A percentile compares a stretch with the other conserved stretches of the same genome.
These are phyloP conservation scores for Ennomos erosarius DNA, from an alignment of 2,888 invertebrate species.

Conservation along the genomic window DNA sequence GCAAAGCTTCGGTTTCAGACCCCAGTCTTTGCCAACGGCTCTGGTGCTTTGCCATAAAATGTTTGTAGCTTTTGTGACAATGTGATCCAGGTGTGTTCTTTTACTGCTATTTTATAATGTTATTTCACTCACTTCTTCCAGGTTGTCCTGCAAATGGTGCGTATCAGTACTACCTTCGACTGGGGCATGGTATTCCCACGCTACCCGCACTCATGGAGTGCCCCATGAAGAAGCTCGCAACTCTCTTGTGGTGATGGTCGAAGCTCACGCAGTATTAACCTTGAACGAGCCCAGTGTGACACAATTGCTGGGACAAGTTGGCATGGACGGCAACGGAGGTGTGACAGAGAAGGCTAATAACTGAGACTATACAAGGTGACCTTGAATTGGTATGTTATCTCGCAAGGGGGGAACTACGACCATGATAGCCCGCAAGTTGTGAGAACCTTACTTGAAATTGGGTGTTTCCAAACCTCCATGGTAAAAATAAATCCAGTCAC, in stretches of 20 bases:
- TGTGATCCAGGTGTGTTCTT: too few relatives aligned
- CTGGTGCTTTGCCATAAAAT: too few relatives aligned
- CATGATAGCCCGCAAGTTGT: too few relatives aligned
- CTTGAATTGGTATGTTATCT: too few relatives aligned
- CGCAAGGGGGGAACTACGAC: too few relatives aligned
- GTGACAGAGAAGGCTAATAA: conserved; percentile 16
- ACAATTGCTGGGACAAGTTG: conserved; percentile 72
- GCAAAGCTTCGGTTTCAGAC: too few relatives aligned
- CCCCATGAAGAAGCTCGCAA: conserved; percentile 85
- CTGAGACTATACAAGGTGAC: conserved; percentile 2
- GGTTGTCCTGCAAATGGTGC: conserved; percentile 85
- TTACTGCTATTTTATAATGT: too few relatives aligned
- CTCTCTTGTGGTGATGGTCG: conserved; percentile 86
- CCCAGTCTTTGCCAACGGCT: too few relatives aligned
- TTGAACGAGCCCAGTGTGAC: conserved; percentile 77
- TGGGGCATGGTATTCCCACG: conserved; percentile 86
- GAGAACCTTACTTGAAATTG: too few relatives aligned
- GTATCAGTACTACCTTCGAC: conserved; percentile 80
- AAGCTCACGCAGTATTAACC: conserved; percentile 86
- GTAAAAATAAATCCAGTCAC: too few relatives aligned
- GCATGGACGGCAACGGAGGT: conserved; percentile 56
- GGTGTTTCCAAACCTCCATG: too few relatives aligned
- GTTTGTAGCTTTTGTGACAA: too few relatives aligned
- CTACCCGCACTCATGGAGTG: conserved; percentile 83
- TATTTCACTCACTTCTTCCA: conserved; percentile 45